Evolutionary conservation across 2,113 vertebrate species (phyloP), one percentile per base, ranked within the genome.

Genomic region (Chionis minor): DNA sequence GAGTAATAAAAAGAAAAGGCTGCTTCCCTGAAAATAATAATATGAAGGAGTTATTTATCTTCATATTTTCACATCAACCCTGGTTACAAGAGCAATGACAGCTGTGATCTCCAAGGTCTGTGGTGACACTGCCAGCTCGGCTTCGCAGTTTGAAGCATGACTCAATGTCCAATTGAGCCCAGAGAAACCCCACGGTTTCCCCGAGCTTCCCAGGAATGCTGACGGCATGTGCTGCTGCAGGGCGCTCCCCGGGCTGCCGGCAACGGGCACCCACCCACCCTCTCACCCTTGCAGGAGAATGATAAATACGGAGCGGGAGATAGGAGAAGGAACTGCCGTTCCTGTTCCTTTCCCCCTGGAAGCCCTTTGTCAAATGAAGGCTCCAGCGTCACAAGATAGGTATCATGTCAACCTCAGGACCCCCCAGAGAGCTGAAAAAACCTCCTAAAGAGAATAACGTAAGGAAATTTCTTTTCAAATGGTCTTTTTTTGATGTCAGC

Each of bases 1-100:
- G 79, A 92, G 91, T 95, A 97, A 95, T 97, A 96, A 95, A 94
- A 96, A 82, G 81, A 92, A 97, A 97, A 95, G 83, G 65, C 72
- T 81, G 87, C 88, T 90, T 96, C 91, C 69, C 52, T 71, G 77
- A 95, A 97, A 96, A 95, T 94, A 96, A 95, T 93, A 94, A 92
- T 81, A 96, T 26, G 86, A 95, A 91, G n/a, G 63, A 90, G 94
- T 95, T 96, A 97, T 97, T 97, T 96, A 92, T 96, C 88, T 96
- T 86, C 81, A 65, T 93, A 80, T 95, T 93, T 97, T 90, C 66
- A 23, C 63, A 92, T 91, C 94, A 86, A 4, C 55, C 74, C 77
- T 66, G 42, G 88, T 83, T 95, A 83, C 90, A 92, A 62, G 58
- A 95, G 94, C 88, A 95, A 33, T 38, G 93, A 81, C 77, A 96